These are phyloP conservation scores for Nomada ferruginata DNA, from an alignment of 2,888 invertebrate genomes.

Conservation along the genomic window DNA sequence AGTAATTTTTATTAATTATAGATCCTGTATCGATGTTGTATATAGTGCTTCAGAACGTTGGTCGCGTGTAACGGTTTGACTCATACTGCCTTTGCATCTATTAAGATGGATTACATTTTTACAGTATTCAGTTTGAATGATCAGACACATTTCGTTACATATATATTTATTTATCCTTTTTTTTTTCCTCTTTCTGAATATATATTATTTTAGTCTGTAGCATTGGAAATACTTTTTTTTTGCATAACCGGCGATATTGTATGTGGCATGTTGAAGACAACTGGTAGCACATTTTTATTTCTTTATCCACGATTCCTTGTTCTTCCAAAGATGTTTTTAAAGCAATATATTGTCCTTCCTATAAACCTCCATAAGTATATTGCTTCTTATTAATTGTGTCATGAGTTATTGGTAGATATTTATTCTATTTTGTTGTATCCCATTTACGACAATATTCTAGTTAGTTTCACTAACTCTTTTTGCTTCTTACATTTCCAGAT, in stretches of 20 bases:
- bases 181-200: constrained; percentile 19
- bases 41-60: constrained; percentile 50
- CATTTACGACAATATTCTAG: constrained; percentile 38
- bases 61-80: constrained; percentile 34
- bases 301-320: constrained; percentile 37
- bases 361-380: constrained; percentile 45
- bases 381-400: constrained; percentile 63
- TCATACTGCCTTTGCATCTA: constrained; percentile 36
- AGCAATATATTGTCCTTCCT: constrained; percentile 29
- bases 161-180: constrained; percentile 21
- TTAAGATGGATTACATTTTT: constrained; percentile 27
- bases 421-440: constrained; percentile 54
- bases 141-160: constrained; percentile 53
- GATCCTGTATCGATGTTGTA: not conserved
- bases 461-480: constrained; percentile 52
- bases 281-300: constrained; percentile 62
- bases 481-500: constrained; percentile 62
- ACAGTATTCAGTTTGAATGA: constrained; percentile 58
- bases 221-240: constrained; percentile 32
- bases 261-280: constrained; percentile 68
- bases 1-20: not conserved
- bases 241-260: constrained; percentile 41
- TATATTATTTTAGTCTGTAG: constrained; percentile 24
- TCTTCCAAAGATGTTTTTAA: constrained; percentile 38
- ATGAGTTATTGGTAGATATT: constrained; percentile 61